These are phyloP conservation scores for Cylindroiulus punctatus DNA, from an alignment of 2,888 invertebrate species.

Conservation along the genomic window DNA sequence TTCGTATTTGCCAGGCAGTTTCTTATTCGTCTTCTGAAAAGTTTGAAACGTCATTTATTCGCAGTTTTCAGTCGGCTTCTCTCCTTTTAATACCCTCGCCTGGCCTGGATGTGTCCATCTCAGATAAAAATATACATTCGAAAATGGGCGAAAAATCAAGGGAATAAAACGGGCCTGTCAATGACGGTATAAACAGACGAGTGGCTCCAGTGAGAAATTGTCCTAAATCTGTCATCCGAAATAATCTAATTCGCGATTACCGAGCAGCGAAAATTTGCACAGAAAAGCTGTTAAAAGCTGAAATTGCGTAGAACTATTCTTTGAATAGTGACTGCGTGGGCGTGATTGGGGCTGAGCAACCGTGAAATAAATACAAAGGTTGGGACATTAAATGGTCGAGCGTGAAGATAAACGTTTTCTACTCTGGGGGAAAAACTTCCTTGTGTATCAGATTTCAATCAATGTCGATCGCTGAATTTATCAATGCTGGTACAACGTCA, in stretches of 20 bases:
- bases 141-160: no score
- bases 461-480: no score
- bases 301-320: neutral
- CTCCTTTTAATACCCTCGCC: no score
- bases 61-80: no score
- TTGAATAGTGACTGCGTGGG: neutral
- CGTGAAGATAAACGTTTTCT: no score
- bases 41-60: no score
- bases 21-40: neutral
- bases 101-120: no score
- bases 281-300: neutral
- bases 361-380: neutral
- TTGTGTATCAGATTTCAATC: no score
- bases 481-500: no score
- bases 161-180: neutral
- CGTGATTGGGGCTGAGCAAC: neutral
- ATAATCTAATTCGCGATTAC: conserved; percentile 12
- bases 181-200: neutral
- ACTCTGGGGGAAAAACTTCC: no score
- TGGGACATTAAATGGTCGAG: neutral
- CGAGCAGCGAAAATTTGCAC: neutral
- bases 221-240: conserved; percentile 28
- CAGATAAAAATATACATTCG: no score
- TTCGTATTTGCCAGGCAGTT: neutral
- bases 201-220: neutral